Base-by-base conservation (phyloP, 2,113 vertebrate genomes). In the Acinonyx jubatus region DNA sequence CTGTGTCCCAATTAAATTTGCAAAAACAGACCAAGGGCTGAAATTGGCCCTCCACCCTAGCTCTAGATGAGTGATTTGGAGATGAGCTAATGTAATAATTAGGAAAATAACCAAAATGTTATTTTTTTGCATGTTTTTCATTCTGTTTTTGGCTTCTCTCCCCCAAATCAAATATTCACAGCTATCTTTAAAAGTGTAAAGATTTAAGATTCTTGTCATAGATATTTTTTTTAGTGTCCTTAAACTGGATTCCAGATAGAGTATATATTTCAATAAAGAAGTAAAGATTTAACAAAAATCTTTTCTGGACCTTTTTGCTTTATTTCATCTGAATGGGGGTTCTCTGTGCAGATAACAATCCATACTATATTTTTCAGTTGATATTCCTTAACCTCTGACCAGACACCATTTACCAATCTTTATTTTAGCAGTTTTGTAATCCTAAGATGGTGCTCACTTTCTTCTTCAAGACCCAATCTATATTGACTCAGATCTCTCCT, bases 401-500 rank as follows among this genome's bases (percentile, higher is more conserved):
- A 73, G 80, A 36, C 31, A 1, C 71, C 96, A 36, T 78, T 91
- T 85, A 12, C 31, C 78, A n/a, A n/a, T 96, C n/a, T 98, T 85
- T 84, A 33, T 85, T 96, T 73, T 96, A 69, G 63, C 83, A 48
- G 31, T 86, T 69, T 6, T 19, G 97, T 96, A 95, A 61, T 95
- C 48, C 79, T 50, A 92, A 95, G 52, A 29, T 79, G 45, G 14
- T 48, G 33, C 4, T 80, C 1, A 0, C 25, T 96, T 71, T 97
- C 89, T 97, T 73, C 89, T 45, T 81, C 89, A 38, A 91, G 97
- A 97, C 61, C 50, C 80, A 95, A 4, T 55, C 15, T 92, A 29
- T 96, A 87, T 96, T 94, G 85, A 97, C 82, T 95, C 9, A 92
- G 52, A 96, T 98, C 93, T 98, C 80, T 38, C 95, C 63, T 98